Conservation (phyloP, 2,113 vertebrate species). For the Rhinolophus ferrumequinum region DNA sequence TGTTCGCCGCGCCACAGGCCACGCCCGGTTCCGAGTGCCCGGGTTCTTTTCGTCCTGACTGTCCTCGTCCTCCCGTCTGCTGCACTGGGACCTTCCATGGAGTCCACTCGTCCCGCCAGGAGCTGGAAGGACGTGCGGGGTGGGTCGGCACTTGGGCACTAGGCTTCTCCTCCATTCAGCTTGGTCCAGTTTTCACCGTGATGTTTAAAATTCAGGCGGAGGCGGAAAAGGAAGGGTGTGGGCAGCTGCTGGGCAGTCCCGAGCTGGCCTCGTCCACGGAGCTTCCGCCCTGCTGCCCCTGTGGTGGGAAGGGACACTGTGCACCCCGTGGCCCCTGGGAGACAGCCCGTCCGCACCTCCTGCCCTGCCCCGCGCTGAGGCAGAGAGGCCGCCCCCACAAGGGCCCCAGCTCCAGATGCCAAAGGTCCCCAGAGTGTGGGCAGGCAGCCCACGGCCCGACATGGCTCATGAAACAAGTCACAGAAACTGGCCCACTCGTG, state of each 20-base stretch:
- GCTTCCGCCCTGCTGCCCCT: neutral
- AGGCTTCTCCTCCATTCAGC: neutral
- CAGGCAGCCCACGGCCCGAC: fast-evolving
- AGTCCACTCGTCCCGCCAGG: fast-evolving
- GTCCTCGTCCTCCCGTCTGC: neutral
- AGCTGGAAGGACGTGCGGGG: neutral
- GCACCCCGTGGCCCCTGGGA: fast-evolving
- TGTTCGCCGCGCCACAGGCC: fast-evolving
- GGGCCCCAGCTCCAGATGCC: slow-evolving; percentile 51
- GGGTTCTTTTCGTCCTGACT: neutral
- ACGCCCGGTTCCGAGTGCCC: neutral
- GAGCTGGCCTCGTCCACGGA: fast-evolving
- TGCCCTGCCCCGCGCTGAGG: neutral
- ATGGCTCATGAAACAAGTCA: neutral
- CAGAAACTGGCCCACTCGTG: fast-evolving
- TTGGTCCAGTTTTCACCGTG: neutral
- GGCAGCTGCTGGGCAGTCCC: neutral
- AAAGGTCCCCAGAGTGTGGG: slow-evolving; percentile 48
- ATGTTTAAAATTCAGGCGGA: neutral
- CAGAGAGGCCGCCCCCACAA: fast-evolving
- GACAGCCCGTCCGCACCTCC: fast-evolving
- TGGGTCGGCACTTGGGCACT: fast-evolving
- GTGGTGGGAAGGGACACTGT: neutral
- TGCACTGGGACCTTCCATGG: neutral
- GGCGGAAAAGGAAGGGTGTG: neutral